Evolutionary conservation across 2,888 invertebrate species (phyloP), one percentile per base, ranked within the genome.

Genomic region (Heteromyza rotundicornis): DNA sequence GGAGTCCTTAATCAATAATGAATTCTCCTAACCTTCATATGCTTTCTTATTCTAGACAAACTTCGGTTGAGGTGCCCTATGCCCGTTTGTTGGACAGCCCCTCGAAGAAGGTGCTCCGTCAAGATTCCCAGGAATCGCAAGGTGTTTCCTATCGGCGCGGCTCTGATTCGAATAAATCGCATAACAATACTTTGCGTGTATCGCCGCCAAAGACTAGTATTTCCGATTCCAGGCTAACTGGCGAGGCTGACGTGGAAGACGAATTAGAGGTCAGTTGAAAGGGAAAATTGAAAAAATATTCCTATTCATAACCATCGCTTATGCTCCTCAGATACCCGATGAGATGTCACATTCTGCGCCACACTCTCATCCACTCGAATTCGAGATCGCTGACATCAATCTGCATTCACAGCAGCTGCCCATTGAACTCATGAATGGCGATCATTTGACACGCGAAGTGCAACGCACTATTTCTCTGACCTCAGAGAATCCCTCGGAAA

Each of bases 401-500:
- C 64, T 79, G 27, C 81, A 79, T 23, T 63, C 66, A 32, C 73
- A 64, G 63, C 59, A 19, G 1, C 14, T 67, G 36, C 64, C 68
- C 1, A 60, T 59, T 16, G 73, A 72, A 65, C 55, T 68, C 50
- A 51, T 70, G 3, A 72, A 71, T 20, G 76, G 79, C 1, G 81
- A 81, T 60, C 76, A 81, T 53, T 59, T 81, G 58, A 79, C 79
- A 2, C 74, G 82, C 3, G 82, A 82, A 68, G 83, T 84, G 7
- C 92, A 93, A 81, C 86, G 95, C 72, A 94, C 95, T 0, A 90
- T 92, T 76, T 95, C 94, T 0, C 89, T 95, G 79, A 92, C 92
- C 1, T 94, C 94, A 64, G 94, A 95, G 81, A 95, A 95, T 80
- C 94, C 92, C 73, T 94, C 94, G 0, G 96, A 96, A 82, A 91